phyloP scores from a whole-genome alignment of 2,888 invertebrate genomes.

The Sinelater perroti region DNA sequence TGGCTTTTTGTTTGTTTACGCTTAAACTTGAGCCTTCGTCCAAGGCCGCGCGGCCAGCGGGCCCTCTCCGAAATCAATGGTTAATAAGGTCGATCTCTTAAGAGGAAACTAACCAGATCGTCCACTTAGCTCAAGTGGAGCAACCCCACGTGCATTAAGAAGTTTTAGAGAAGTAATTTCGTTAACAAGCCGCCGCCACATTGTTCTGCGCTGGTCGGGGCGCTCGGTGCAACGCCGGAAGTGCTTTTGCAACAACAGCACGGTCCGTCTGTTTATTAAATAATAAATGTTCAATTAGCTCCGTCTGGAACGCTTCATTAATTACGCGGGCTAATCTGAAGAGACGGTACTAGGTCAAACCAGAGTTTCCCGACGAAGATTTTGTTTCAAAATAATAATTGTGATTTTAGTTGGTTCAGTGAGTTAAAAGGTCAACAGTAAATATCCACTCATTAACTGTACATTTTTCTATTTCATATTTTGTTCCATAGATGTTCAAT shows the following conservation, averaged over 20 bases:
- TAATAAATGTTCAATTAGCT: slow-evolving; percentile 43
- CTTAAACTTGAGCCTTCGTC: no score
- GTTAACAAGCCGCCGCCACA: slow-evolving; percentile 31
- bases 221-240: slow-evolving; percentile 27
- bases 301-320: slow-evolving; percentile 39
- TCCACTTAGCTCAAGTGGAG: slow-evolving; percentile 30
- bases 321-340: slow-evolving; percentile 34
- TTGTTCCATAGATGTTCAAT: no score
- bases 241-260: slow-evolving; percentile 35
- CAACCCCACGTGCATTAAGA: slow-evolving; percentile 31
- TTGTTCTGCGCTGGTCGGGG: slow-evolving; percentile 33
- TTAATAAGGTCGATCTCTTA: slow-evolving; percentile 24
- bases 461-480: no score
- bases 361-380: slow-evolving; percentile 24
- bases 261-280: slow-evolving; percentile 39
- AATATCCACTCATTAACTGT: no score
- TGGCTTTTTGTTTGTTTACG: no score
- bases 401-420: no score
- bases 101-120: slow-evolving; percentile 28
- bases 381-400: no score
- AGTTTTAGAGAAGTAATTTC: slow-evolving; percentile 35
- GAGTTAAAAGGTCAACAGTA: no score
- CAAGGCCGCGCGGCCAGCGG: no score
- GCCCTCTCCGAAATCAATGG: no score
- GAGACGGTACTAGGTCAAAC: slow-evolving; percentile 36